Evolutionary conservation across 1,140 invertebrate species (phyloP), one percentile per base, ranked within the genome.

Genomic region (Planococcus citri): DNA sequence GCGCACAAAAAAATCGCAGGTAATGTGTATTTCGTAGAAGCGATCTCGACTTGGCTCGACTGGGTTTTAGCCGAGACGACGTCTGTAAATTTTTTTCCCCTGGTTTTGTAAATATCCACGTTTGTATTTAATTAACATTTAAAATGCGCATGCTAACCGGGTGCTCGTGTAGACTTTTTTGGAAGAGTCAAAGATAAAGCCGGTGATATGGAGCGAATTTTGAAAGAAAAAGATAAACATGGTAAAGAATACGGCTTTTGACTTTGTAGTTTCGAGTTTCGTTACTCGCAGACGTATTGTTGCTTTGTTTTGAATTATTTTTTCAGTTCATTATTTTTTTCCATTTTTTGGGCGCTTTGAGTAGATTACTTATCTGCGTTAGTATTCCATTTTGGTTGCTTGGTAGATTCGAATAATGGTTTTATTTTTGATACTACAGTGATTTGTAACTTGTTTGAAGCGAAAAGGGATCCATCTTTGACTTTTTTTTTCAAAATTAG

Each of bases 1-100:
- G 89, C 92, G n/a, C 90, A 92, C 75, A 94, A 94, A 78, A 92
- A 94, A 81, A 91, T 96, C 75, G 89, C 88, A 77, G 90, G 91
- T 92, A 78, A 79, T 33, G 29, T 33, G 12, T 33, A 33, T 33
- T 33, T 33, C 29, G 78, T 69, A 25, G 17, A 1, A 22, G 10
- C 14, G 20, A 72, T 41, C 68, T 64, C 41, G 20, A n/a, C n/a
- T n/a, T n/a, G n/a, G n/a, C n/a, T 3, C 3, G 12, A 33, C 29
- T 33, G 29, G 10, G 20, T 57, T 60, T 60, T 60, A 4, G 3
- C 12, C 29, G 12, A 33, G 29, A 12, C 29, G 29, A 33, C 29
- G 29, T 33, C 12, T 33, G 57, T 60, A 6, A 6, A 3, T 20
- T 17, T 60, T 60, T 60, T 3, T 3, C 22, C 22, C n/a, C 57